A percentile compares a stretch with the other conserved stretches of the same genome.
phyloP scores from a whole-genome alignment of 2,113 vertebrate species.

The Petroica traversi region DNA sequence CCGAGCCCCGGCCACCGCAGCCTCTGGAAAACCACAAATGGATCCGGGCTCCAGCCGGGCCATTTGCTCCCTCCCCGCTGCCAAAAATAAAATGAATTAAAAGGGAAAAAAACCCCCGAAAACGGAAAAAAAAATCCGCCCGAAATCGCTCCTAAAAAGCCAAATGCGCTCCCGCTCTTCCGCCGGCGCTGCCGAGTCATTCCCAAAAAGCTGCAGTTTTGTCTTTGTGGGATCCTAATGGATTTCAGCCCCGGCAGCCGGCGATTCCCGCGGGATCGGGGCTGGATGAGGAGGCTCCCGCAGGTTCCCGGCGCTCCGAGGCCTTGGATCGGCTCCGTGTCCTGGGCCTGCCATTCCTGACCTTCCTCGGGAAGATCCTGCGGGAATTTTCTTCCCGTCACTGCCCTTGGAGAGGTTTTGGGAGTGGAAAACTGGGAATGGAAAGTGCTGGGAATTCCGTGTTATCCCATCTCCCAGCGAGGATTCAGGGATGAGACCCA shows the following conservation, averaged over 20 bases:
- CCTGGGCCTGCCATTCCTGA: accelerated
- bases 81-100: conserved; percentile 16
- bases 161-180: neutral
- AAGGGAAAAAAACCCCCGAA: neutral
- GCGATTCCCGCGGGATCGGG: accelerated
- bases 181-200: neutral
- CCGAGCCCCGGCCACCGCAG: neutral
- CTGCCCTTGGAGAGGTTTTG: neutral
- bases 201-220: neutral
- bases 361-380: accelerated
- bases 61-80: neutral
- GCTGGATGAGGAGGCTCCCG: neutral
- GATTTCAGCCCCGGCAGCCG: neutral
- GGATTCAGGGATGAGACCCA: neutral
- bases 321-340: accelerated
- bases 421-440: neutral
- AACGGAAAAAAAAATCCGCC: neutral
- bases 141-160: neutral
- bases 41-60: neutral
- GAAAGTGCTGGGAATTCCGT: accelerated
- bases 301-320: neutral
- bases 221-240: neutral
- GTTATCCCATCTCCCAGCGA: accelerated
- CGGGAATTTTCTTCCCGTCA: accelerated
- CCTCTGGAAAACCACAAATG: conserved; percentile 39